Percentiles rank a stretch among this genome's conserved stretches.
Evolutionary conservation across 2,797 vertebrate species (phyloP).

Genomic region (Trachurus trachurus): DNA sequence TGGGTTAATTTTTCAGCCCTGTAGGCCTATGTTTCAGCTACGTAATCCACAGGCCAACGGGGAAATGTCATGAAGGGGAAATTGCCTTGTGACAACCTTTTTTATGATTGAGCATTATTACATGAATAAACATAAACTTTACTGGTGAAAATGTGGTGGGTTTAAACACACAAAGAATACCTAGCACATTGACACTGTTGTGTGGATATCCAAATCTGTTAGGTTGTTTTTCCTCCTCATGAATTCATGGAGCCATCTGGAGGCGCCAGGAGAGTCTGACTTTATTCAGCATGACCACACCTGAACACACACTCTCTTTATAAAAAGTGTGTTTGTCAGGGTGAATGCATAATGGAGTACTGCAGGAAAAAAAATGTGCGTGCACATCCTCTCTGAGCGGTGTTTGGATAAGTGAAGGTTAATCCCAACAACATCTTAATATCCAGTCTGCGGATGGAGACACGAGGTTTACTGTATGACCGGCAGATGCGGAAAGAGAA

Average conservation of each 20-base stretch:
- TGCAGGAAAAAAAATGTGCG: neutral
- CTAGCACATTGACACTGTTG: neutral
- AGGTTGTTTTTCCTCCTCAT: neutral
- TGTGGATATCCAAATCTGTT: neutral
- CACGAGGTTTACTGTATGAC: conserved; percentile 71
- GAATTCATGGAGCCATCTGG: neutral
- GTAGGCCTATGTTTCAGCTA: too few species aligned
- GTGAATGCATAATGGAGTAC: neutral
- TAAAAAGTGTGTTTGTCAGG: neutral
- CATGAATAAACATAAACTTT: neutral
- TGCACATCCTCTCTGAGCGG: neutral
- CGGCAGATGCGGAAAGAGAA: conserved; percentile 47
- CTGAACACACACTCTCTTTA: neutral
- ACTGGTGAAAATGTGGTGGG: neutral
- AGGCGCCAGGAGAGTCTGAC: neutral
- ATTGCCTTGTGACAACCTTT: neutral
- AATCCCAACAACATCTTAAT: conserved; percentile 27
- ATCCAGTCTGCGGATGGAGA: conserved; percentile 47
- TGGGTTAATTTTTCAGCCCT: too few species aligned
- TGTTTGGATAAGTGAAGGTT: conserved; percentile 32
- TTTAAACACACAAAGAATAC: neutral
- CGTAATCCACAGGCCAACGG: too few species aligned
- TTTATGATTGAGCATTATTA: neutral
- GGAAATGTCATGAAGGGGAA: neutral
- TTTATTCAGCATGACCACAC: neutral